Evolutionary conservation across 2,113 vertebrate species (phyloP).

Genomic region (Rhizomys pruinosus): DNA sequence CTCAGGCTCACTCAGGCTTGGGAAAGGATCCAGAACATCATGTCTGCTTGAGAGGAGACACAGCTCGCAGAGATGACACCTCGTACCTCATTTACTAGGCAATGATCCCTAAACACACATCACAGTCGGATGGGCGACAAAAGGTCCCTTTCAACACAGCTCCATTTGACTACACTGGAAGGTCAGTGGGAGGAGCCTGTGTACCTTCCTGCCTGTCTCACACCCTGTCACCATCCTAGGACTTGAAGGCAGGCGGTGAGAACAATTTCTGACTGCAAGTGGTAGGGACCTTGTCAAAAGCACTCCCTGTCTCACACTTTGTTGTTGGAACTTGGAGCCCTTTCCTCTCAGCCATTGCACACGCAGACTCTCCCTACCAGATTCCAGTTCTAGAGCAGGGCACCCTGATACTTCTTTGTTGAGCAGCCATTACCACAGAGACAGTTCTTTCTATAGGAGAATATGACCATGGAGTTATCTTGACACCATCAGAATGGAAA

Average conservation of each 20-base stretch:
- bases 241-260: neutral
- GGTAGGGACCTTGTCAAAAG: neutral
- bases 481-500: neutral
- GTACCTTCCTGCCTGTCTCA: neutral
- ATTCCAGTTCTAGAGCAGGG: neutral
- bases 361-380: neutral
- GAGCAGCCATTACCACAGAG: neutral
- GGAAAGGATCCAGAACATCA: conserved; percentile 56
- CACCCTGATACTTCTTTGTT: neutral
- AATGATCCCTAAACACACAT: neutral
- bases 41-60: conserved; percentile 50
- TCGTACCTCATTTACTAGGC: conserved; percentile 64
- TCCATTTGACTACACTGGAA: neutral
- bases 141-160: conserved; percentile 10
- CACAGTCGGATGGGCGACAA: neutral
- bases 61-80: conserved; percentile 58
- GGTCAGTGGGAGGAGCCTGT: neutral
- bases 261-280: neutral
- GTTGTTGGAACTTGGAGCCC: neutral
- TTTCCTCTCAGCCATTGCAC: rapidly evolving
- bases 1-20: conserved; percentile 66
- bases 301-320: no score
- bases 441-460: neutral
- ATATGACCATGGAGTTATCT: neutral
- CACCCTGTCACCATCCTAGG: rapidly evolving